These are phyloP conservation scores for Threskiornis aethiopicus DNA, from an alignment of 2,797 vertebrate genomes.

Conservation along the genomic window DNA sequence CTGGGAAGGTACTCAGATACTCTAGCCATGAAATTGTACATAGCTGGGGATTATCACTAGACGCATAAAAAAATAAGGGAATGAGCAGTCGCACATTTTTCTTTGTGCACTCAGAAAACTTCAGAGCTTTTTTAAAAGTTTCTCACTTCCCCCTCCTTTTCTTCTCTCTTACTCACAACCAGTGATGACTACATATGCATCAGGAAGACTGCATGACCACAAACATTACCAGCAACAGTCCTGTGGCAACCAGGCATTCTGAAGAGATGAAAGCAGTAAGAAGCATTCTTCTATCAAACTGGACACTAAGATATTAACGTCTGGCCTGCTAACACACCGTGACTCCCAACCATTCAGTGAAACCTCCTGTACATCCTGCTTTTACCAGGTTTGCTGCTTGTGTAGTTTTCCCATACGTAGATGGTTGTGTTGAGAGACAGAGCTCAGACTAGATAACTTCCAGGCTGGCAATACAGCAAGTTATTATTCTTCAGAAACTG, in stretches of 20 bases:
- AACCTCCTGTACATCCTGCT: background rate
- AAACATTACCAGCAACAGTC: background rate
- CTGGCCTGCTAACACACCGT: background rate
- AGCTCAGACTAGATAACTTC: background rate
- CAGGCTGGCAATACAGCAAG: background rate
- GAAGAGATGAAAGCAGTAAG: background rate
- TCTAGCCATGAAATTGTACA: background rate
- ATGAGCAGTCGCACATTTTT: background rate
- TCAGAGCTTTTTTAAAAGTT: background rate
- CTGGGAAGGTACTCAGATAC: background rate
- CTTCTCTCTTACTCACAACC: background rate
- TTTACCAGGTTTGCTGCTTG: background rate
- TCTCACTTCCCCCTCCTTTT: constrained; percentile 8
- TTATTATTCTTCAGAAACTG: background rate
- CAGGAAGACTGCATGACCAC: constrained; percentile 17
- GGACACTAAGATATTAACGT: background rate
- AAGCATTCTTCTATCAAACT: background rate
- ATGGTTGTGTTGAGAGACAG: background rate
- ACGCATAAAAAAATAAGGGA: background rate
- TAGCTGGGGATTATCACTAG: background rate
- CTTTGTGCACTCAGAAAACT: background rate
- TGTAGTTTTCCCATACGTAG: background rate
- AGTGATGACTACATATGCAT: background rate
- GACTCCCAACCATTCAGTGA: background rate
- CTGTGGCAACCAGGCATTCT: background rate